Evolutionary conservation across 2,113 vertebrate species (phyloP).

Genomic region (Nestor notabilis): DNA sequence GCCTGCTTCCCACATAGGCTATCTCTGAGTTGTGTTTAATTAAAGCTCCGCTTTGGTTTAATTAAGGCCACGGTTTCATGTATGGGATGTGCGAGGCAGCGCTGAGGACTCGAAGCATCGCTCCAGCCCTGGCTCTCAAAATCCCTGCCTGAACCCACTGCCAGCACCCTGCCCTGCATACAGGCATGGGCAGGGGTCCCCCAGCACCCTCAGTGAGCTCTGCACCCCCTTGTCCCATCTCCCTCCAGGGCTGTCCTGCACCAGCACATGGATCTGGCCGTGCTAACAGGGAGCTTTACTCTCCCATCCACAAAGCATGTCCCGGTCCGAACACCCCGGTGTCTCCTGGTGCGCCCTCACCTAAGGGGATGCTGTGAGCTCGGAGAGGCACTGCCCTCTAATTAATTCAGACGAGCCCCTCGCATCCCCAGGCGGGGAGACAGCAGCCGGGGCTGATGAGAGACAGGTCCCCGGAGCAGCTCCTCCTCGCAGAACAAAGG

Average conservation of each 20-base stretch:
- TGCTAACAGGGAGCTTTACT: neutral
- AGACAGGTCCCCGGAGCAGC: neutral
- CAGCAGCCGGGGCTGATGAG: constrained; percentile 24
- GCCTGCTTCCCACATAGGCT: neutral
- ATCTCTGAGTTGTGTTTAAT: constrained; percentile 25
- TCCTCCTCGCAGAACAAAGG: neutral
- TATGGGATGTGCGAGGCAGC: constrained; percentile 11
- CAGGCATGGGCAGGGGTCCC: fast-evolving
- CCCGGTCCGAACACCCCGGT: neutral
- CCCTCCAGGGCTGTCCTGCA: neutral
- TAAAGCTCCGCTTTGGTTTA: constrained; percentile 39
- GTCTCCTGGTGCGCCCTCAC: fast-evolving
- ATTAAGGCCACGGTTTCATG: constrained; percentile 51
- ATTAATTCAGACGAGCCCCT: constrained; percentile 39
- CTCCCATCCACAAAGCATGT: fast-evolving
- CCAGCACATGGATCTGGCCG: fast-evolving
- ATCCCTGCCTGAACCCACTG: neutral
- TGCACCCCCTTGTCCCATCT: neutral
- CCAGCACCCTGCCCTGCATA: fast-evolving
- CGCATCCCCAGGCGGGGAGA: neutral
- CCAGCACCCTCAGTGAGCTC: neutral
- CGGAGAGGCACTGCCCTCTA: neutral
- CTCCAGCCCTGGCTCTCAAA: neutral
- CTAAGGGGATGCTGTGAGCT: neutral
- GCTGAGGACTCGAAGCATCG: constrained; percentile 1